Conservation (phyloP, 2,797 vertebrate genomes). For the Antennarius maculatus region DNA sequence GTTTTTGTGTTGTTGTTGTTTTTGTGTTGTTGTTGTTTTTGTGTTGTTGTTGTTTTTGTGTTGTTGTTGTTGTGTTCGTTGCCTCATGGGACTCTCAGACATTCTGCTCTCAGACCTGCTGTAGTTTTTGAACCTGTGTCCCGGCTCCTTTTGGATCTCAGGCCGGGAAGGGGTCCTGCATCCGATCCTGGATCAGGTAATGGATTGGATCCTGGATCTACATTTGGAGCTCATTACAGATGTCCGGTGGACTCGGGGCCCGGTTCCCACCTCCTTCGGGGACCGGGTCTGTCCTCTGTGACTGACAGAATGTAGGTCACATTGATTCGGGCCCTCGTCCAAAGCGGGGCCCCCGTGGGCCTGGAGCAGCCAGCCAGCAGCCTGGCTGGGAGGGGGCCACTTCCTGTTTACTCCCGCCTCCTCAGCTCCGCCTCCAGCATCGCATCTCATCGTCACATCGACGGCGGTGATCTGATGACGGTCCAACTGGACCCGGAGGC, state of each 20-base stretch:
- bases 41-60: no score
- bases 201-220: constrained; percentile 59
- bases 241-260: constrained; percentile 58
- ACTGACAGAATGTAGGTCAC: constrained; percentile 84
- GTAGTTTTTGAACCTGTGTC: constrained; percentile 17
- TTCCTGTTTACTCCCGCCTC: constrained; percentile 12
- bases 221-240: constrained; percentile 84
- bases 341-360: constrained; percentile 68
- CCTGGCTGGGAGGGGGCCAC: constrained; percentile 42
- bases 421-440: background rate
- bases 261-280: constrained; percentile 64
- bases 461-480: constrained; percentile 11
- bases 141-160: constrained; percentile 27
- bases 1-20: no score
- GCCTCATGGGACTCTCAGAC: no score
- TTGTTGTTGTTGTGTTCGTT: no score
- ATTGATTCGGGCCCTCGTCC: constrained; percentile 82
- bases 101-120: constrained; percentile 20
- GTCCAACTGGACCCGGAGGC: constrained; percentile 2
- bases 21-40: no score
- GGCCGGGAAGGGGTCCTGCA: constrained; percentile 51
- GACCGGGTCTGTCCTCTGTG: constrained; percentile 72
- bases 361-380: constrained; percentile 44
- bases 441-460: background rate
- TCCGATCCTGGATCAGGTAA: constrained; percentile 43